Conservation (phyloP, 2,797 vertebrate genomes). For the Pagetopsis macropterus region DNA sequence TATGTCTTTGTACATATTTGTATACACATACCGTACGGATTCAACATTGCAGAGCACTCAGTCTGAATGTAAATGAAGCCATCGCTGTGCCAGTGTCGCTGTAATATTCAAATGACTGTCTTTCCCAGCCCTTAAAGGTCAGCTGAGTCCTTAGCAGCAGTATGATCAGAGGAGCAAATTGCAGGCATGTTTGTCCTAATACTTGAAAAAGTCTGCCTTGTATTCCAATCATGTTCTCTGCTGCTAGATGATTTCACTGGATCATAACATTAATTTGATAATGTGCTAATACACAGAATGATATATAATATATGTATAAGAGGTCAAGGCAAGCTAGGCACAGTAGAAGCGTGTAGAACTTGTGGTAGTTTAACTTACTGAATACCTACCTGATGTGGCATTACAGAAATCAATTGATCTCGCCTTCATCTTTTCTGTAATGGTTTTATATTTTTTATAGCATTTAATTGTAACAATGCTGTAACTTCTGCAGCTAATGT, state of each 20-base stretch:
- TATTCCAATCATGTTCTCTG: conserved; percentile 47
- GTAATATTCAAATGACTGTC: conserved; percentile 59
- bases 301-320: background rate
- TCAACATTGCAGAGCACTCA: conserved; percentile 45
- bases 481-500: conserved; percentile 1
- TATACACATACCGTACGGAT: conserved; percentile 45
- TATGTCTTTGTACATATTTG: conserved; percentile 28
- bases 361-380: conserved; percentile 4
- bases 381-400: background rate
- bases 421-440: background rate
- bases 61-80: conserved; percentile 63
- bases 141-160: conserved; percentile 37
- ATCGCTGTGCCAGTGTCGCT: conserved; percentile 17
- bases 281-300: conserved; percentile 15
- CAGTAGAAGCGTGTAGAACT: conserved; percentile 9
- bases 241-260: conserved; percentile 17
- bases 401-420: background rate
- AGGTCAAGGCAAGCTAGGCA: conserved; percentile 1
- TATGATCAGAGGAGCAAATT: conserved; percentile 45
- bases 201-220: conserved; percentile 31
- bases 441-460: conserved; percentile 15
- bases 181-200: conserved; percentile 56
- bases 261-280: conserved; percentile 42
- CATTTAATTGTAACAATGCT: background rate
- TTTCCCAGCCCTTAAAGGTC: conserved; percentile 63